Evolutionary conservation across 2,888 invertebrate genomes (phyloP).

Genomic region (Pediacus dermestoides): DNA sequence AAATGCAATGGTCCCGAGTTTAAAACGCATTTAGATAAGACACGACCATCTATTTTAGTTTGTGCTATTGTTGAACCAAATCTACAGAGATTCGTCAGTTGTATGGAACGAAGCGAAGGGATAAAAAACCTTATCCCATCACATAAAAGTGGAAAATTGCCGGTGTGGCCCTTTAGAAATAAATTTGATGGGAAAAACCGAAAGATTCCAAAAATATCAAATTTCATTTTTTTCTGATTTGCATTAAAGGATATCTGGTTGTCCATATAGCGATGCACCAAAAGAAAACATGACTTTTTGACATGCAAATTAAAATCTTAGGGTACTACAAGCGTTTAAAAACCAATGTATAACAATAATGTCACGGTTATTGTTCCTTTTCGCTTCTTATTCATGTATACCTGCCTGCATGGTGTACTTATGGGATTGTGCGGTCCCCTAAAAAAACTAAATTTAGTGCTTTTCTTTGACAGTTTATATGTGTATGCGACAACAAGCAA

Average conservation of each 20-base stretch:
- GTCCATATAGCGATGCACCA: too few species aligned
- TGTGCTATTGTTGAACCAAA: conserved; percentile 36
- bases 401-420: conserved; percentile 22
- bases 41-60: conserved; percentile 46
- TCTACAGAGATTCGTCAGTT: conserved; percentile 7
- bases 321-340: conserved; percentile 34
- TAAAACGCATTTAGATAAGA: conserved; percentile 52
- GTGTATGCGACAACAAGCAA: conserved; percentile 21
- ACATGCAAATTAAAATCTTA: conserved; percentile 28
- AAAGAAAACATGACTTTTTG: conserved; percentile 20
- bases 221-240: too few species aligned
- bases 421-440: too few species aligned
- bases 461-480: conserved; percentile 24
- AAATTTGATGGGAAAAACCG: too few species aligned
- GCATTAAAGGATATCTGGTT: too few species aligned
- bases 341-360: conserved; percentile 40
- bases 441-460: conserved; percentile 30
- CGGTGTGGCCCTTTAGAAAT: too few species aligned
- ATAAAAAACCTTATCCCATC: too few species aligned
- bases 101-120: conserved; percentile 17
- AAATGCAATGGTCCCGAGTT: conserved; percentile 50
- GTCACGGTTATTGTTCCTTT: conserved; percentile 33
- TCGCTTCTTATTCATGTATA: conserved; percentile 19
- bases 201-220: too few species aligned
- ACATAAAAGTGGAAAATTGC: too few species aligned